Base-by-base conservation (phyloP, 2,888 invertebrate genomes). In the Eucriotettix oculatus region DNA sequence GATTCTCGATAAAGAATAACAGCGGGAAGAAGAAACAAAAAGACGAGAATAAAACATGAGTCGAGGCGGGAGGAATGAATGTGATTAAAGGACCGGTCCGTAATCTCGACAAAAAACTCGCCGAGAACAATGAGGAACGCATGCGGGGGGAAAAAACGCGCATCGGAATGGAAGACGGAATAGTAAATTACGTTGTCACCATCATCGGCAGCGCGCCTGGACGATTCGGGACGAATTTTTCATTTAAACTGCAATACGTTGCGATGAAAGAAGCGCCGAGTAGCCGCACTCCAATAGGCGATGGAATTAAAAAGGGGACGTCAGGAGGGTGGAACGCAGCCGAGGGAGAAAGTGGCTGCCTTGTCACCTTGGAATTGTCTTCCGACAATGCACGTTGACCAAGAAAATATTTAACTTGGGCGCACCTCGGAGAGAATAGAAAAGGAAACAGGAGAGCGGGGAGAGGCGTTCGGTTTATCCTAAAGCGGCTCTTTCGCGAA, bases 1-100 rank as follows among this genome's bases (percentile, higher is more conserved):
- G 59, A 63, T 63, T 61, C 58, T 63, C 56, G 61, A 61, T 59
- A 57, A 61, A 59, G 58, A 63, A 61, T 52, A 63, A 57, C 60
- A 60, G 60, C 48, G 58, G 52, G 52, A 60, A 41, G 58, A 52
- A 48, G 53, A 59, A 44, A 17, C 59, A 44, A n/a, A 55, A 54
- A 42, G 59, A 42, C 52, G 44, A 43, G 56, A 54, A 12, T n/a
- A 41, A 16, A 17, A 29, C 29, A 29, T 29, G 29, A 29, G 29
- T 40, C n/a, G 53, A 52, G 44, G 59, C 56, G 10, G 55, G 55
- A 40, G 55, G n/a, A 44, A 52, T 42, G 42, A 10, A 55, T 41
- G 42, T 9, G 55, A 42, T n/a, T n/a, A 41, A 42, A 59, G 54
- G 59, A 48, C 48, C 48, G 48, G 48, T 48, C n/a, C 48, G 29